A percentile compares a stretch with the other conserved stretches of the same genome.
Conservation (phyloP, 1,140 invertebrate genomes). For the Cotesia glomerata region DNA sequence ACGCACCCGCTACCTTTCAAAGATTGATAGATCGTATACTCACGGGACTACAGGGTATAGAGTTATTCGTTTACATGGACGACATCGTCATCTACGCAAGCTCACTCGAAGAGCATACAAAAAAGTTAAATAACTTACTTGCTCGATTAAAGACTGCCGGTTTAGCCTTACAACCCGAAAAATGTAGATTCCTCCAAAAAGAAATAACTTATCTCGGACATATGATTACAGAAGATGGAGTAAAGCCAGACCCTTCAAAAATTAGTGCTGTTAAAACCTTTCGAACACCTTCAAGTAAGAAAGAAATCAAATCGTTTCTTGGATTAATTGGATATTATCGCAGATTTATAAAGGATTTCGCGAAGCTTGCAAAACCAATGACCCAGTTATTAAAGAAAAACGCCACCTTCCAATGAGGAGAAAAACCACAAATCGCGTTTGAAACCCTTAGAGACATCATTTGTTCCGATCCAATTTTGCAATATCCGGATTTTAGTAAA, state of each 20-base stretch:
- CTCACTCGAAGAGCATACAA: conserved; percentile 48
- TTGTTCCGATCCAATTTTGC: neutral
- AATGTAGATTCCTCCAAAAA: conserved; percentile 32
- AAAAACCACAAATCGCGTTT: conserved; percentile 45
- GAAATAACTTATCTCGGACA: conserved; percentile 37
- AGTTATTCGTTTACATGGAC: conserved; percentile 56
- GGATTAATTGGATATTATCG: conserved; percentile 57
- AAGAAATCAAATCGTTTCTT: conserved; percentile 40
- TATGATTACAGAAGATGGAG: conserved; percentile 19
- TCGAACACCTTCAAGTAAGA: conserved; percentile 3
- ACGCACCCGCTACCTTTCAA: too few species aligned
- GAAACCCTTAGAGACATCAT: neutral
- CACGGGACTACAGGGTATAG: conserved; percentile 29
- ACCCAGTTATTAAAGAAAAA: neutral
- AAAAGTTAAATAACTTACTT: conserved; percentile 34
- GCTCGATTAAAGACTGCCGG: conserved; percentile 13
- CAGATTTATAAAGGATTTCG: conserved; percentile 21
- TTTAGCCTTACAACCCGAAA: conserved; percentile 37
- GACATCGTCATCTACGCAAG: conserved; percentile 52
- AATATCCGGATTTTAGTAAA: conserved; percentile 21
- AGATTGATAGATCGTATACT: conserved; percentile 47
- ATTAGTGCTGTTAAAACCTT: neutral
- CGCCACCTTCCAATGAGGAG: conserved; percentile 39
- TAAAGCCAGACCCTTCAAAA: conserved; percentile 5
- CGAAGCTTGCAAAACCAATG: conserved; percentile 1